Conservation (phyloP, 64 coral and sea anemone species). For the Pocillopora damicornis region DNA sequence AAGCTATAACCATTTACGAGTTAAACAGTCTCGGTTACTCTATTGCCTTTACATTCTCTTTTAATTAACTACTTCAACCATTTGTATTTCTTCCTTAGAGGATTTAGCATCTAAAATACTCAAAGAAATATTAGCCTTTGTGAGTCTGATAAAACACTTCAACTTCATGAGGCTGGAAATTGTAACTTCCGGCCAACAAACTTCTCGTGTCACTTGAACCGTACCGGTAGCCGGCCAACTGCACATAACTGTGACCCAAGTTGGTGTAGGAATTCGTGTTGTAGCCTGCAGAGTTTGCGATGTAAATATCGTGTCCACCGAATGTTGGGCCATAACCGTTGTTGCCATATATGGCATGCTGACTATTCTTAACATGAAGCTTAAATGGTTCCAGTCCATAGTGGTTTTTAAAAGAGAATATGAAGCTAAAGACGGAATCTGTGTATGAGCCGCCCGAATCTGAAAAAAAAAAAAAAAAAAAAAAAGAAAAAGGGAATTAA, state of each 20-base stretch:
- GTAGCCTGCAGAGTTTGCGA: constrained; percentile 23
- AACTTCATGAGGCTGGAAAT: constrained; percentile 49
- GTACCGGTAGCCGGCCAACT: constrained; percentile 9
- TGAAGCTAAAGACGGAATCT: constrained; percentile 18
- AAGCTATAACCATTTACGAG: too few relatives aligned
- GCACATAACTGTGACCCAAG: constrained; percentile 33
- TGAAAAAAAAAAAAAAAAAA: neutral
- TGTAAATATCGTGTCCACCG: constrained; percentile 43
- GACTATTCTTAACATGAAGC: neutral
- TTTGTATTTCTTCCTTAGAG: too few relatives aligned
- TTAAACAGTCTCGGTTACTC: too few relatives aligned
- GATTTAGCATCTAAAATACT: too few relatives aligned
- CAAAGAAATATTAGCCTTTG: neutral
- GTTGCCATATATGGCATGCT: constrained; percentile 46
- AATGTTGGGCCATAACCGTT: constrained; percentile 33
- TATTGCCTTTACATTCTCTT: too few relatives aligned
- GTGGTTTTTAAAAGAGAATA: constrained; percentile 56
- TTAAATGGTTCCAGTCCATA: constrained; percentile 41
- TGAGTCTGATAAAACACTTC: constrained; percentile 28
- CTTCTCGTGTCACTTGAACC: neutral
- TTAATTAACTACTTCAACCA: too few relatives aligned
- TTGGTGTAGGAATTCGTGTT: constrained; percentile 47
- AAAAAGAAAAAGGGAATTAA: neutral
- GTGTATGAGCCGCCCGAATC: constrained; percentile 55
- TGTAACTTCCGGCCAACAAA: constrained; percentile 40